Conservation (phyloP, 1,140 invertebrate genomes). For the Temnothorax curvispinosus region DNA sequence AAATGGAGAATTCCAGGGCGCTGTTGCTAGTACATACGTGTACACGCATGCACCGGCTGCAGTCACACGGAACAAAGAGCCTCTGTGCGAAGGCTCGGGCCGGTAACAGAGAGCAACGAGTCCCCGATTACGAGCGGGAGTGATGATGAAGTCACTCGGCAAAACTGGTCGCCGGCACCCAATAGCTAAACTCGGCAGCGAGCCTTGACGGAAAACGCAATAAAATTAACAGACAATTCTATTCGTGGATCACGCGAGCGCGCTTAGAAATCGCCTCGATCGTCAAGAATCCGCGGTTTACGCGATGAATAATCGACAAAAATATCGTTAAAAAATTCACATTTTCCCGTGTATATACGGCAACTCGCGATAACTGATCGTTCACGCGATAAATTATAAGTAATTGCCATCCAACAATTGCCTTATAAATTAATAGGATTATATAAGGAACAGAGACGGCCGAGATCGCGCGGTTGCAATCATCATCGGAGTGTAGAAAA, state of each 20-base stretch:
- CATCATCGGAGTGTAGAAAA: background rate
- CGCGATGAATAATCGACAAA: background rate
- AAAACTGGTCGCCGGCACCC: slow-evolving; percentile 62
- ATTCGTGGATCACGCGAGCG: slow-evolving; percentile 37
- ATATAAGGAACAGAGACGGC: background rate
- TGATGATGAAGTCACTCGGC: slow-evolving; percentile 69
- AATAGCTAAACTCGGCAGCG: slow-evolving; percentile 29
- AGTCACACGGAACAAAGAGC: slow-evolving; percentile 63
- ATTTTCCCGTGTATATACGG: background rate
- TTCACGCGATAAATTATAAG: slow-evolving; percentile 10
- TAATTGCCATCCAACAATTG: slow-evolving; percentile 19
- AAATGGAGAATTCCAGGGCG: slow-evolving; percentile 57
- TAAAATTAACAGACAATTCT: slow-evolving; percentile 65
- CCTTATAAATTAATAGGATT: slow-evolving; percentile 39
- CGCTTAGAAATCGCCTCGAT: background rate
- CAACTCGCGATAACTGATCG: slow-evolving; percentile 6
- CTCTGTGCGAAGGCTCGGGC: slow-evolving; percentile 39
- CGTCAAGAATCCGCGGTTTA: background rate
- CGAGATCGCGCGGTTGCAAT: background rate
- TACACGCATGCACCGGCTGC: background rate
- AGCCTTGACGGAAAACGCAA: slow-evolving; percentile 39
- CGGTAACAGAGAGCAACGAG: slow-evolving; percentile 63
- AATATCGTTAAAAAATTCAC: background rate
- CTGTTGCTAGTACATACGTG: background rate
- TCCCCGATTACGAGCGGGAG: slow-evolving; percentile 64